phyloP scores from a whole-genome alignment of 2,888 invertebrate genomes.

The Boloria euphrosyne region DNA sequence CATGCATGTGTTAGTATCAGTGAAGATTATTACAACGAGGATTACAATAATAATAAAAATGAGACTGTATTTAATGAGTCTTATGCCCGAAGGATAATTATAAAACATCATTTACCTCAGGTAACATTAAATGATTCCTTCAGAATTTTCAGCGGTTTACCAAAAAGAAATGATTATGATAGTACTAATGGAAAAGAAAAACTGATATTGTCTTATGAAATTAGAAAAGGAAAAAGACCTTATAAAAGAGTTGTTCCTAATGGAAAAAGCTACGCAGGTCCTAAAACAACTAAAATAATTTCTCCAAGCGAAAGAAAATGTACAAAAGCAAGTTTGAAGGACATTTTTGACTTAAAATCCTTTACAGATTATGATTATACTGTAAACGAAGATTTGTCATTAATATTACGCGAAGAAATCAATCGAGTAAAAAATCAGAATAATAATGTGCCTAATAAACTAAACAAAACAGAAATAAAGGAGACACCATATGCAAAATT shows the following conservation, averaged over 20 bases:
- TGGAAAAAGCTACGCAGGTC: not conserved
- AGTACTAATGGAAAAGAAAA: slow-evolving; percentile 1
- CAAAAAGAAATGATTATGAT: slow-evolving; percentile 5
- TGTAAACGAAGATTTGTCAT: slow-evolving; percentile 9
- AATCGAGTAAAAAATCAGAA: not conserved
- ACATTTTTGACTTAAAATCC: slow-evolving; percentile 18
- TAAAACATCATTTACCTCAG: slow-evolving; percentile 1
- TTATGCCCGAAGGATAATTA: slow-evolving; percentile 18
- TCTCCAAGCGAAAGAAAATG: not conserved
- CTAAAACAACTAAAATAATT: not conserved
- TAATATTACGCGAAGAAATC: slow-evolving; percentile 11
- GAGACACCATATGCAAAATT: slow-evolving; percentile 48
- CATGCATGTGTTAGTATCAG: slow-evolving; percentile 43
- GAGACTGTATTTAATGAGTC: slow-evolving; percentile 3
- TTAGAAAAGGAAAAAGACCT: slow-evolving; percentile 4
- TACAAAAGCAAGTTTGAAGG: not conserved
- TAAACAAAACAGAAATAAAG: slow-evolving; percentile 7
- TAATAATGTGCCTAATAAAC: not conserved
- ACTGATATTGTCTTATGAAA: slow-evolving; percentile 18
- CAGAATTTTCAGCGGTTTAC: not conserved
- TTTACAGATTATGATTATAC: slow-evolving; percentile 34
- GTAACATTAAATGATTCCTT: slow-evolving; percentile 1
- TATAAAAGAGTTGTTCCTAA: not conserved
- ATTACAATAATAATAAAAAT: slow-evolving; percentile 12
- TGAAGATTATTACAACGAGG: slow-evolving; percentile 50